Percentiles rank a stretch among this genome's conserved stretches.
phyloP scores from a whole-genome alignment of 2,797 vertebrate species.

The Myripristis murdjan region DNA sequence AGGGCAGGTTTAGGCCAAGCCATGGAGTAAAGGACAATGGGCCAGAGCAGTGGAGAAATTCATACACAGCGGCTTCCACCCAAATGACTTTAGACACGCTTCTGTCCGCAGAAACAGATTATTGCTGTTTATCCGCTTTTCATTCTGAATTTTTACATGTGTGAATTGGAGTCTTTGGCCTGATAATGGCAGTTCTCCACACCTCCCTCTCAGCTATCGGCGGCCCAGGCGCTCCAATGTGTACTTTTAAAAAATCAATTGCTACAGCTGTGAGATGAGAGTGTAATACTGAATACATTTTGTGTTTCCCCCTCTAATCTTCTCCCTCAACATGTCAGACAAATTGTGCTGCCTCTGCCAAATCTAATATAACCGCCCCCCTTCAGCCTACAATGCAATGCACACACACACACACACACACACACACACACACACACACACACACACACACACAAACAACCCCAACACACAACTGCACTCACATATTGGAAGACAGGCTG shows the following conservation, averaged over 20 bases:
- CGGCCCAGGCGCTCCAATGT: conserved; percentile 61
- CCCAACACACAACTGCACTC: no score
- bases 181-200: conserved; percentile 78
- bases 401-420: conserved; percentile 12
- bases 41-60: conserved; percentile 75
- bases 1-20: conserved; percentile 80
- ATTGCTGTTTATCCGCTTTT: conserved; percentile 82
- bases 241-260: conserved; percentile 82
- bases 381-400: conserved; percentile 46
- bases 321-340: conserved; percentile 83
- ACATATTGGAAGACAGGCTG: conserved; percentile 29
- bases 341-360: conserved; percentile 83
- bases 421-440: conserved; percentile 1
- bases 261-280: conserved; percentile 82
- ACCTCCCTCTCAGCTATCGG: conserved; percentile 74
- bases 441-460: conserved; percentile 15
- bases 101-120: conserved; percentile 80
- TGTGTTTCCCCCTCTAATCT: conserved; percentile 81
- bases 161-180: conserved; percentile 73
- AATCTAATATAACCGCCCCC: conserved; percentile 79
- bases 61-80: conserved; percentile 67
- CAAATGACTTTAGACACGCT: conserved; percentile 84
- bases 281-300: conserved; percentile 83
- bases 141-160: conserved; percentile 75
- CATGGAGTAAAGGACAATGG: conserved; percentile 81